Conservation (phyloP, 2,113 vertebrate species). For the Sander vitreus region DNA sequence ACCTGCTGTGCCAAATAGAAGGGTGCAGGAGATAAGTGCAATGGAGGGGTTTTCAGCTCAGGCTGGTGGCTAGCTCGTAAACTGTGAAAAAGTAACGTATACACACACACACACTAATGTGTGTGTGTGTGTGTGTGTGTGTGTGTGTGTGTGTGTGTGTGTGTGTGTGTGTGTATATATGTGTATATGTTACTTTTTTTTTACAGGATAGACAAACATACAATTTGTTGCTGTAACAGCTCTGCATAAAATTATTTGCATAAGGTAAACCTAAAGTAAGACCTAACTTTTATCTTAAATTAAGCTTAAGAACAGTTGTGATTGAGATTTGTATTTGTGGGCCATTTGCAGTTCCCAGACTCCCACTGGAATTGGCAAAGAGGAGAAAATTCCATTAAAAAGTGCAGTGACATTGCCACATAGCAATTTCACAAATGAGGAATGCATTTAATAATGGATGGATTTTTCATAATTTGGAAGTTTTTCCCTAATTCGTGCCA, state of each 20-base stretch:
- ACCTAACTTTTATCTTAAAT: slow-evolving; percentile 9
- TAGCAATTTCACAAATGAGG: slow-evolving; percentile 79
- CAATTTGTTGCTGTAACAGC: slow-evolving; percentile 17
- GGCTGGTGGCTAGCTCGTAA: slow-evolving; percentile 68
- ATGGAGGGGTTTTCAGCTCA: slow-evolving; percentile 48
- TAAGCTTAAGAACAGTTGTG: slow-evolving; percentile 29
- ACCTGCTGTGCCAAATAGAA: slow-evolving; percentile 75
- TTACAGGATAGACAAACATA: slow-evolving; percentile 1
- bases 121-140: no score
- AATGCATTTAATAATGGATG: slow-evolving; percentile 76
- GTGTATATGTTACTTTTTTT: no score
- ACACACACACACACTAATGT: no score
- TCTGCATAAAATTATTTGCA: slow-evolving; percentile 1
- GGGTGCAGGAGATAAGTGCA: slow-evolving; percentile 70
- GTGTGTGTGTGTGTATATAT: no score
- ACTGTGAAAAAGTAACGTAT: slow-evolving; percentile 55
- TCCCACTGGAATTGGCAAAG: slow-evolving; percentile 32
- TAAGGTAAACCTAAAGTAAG: slow-evolving; percentile 20
- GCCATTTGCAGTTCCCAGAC: slow-evolving; percentile 37
- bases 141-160: no score
- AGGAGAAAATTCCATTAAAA: slow-evolving; percentile 68
- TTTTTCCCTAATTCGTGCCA: slow-evolving; percentile 57
- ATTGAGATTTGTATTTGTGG: slow-evolving; percentile 45
- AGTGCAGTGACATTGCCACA: slow-evolving; percentile 67
- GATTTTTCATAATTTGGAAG: slow-evolving; percentile 76